These are phyloP conservation scores for Platycercus adscitus DNA, from an alignment of 2,113 vertebrate genomes.

Conservation along the genomic window DNA sequence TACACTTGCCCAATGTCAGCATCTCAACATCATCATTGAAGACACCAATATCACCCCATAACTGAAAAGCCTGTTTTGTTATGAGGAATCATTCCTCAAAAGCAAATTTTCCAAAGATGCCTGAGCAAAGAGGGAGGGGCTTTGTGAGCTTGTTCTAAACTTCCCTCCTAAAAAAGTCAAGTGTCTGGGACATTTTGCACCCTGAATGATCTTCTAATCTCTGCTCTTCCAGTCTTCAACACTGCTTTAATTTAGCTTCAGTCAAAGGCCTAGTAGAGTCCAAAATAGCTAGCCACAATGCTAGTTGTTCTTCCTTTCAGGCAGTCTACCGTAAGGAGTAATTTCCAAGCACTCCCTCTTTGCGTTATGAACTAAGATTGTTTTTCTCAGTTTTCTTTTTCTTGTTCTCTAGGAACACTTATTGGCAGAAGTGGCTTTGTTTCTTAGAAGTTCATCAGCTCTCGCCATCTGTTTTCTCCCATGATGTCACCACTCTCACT, in stretches of 20 bases:
- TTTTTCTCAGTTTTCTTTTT: slow-evolving; percentile 39
- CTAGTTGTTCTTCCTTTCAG: background rate
- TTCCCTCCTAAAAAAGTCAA: background rate
- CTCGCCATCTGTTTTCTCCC: slow-evolving; percentile 59
- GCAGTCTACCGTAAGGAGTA: background rate
- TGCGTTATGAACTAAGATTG: background rate
- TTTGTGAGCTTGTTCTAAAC: background rate
- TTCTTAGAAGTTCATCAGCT: slow-evolving; percentile 61
- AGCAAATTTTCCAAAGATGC: background rate
- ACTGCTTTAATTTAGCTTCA: background rate
- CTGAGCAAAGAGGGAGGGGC: background rate
- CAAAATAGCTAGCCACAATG: background rate
- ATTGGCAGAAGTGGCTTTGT: slow-evolving; percentile 52
- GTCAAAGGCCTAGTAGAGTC: background rate
- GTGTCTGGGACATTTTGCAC: background rate
- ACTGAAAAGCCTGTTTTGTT: background rate
- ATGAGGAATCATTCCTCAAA: background rate
- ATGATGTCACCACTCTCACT: slow-evolving; percentile 53
- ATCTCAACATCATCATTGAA: background rate
- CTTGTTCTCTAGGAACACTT: slow-evolving; percentile 44
- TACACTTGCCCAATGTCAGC: background rate
- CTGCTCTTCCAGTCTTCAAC: background rate
- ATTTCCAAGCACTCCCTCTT: background rate
- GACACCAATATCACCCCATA: background rate
- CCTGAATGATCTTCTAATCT: background rate